A percentile compares a stretch with the other conserved stretches of the same genome.
Evolutionary conservation across 2,113 vertebrate genomes (phyloP).

Genomic region (Chionomys nivalis): DNA sequence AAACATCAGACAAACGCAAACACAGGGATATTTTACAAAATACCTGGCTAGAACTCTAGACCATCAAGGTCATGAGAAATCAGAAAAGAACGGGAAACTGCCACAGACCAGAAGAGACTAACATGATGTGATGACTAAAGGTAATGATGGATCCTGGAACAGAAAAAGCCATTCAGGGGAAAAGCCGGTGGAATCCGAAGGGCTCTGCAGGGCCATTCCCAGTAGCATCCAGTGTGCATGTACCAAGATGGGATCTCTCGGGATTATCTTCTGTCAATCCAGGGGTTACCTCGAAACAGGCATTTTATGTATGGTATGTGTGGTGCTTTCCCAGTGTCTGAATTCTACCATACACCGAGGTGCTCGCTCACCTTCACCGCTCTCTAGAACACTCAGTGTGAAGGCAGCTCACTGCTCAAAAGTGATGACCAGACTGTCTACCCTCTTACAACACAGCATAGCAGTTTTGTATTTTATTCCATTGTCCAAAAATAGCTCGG

Average conservation of each 20-base stretch:
- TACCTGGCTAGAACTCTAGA: neutral
- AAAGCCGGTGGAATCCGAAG: neutral
- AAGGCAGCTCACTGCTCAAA: neutral
- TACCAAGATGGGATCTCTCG: neutral
- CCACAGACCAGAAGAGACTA: neutral
- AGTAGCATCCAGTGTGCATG: neutral
- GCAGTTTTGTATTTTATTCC: neutral
- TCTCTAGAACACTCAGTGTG: neutral
- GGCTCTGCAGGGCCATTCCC: neutral
- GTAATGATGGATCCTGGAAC: neutral
- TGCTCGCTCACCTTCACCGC: neutral
- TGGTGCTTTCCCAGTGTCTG: neutral
- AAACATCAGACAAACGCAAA: conserved; percentile 9
- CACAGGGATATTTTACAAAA: neutral
- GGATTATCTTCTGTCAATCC: neutral
- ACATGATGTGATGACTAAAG: conserved; percentile 24
- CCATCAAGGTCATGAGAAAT: neutral
- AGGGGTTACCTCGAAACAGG: neutral
- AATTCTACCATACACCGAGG: neutral
- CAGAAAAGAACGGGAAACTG: neutral
- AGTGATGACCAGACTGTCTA: neutral
- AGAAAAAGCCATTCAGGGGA: neutral
- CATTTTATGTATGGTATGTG: neutral
- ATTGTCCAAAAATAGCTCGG: neutral
- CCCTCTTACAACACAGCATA: neutral